phyloP scores from a whole-genome alignment of 2,797 vertebrate genomes.

The Sphenodon punctatus region DNA sequence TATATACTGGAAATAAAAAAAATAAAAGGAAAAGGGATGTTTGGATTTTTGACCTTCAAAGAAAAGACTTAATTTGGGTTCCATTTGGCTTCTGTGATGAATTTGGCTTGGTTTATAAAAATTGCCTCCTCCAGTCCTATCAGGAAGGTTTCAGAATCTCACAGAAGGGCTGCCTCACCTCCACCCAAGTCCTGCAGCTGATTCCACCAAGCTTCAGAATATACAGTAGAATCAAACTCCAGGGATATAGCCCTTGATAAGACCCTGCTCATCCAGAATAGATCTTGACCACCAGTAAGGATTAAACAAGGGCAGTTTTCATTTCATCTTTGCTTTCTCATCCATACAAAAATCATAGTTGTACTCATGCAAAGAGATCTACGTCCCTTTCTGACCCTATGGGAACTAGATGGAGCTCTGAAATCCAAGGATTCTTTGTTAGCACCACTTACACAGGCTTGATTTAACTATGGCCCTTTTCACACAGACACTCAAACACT shows the following conservation, averaged over 20 bases:
- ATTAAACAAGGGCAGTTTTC: not conserved
- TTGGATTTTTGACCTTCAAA: not conserved
- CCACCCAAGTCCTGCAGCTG: not conserved
- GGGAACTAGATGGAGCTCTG: not conserved
- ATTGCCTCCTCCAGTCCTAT: not conserved
- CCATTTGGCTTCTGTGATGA: rapidly evolving
- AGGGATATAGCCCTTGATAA: not conserved
- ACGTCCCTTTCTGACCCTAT: too few species aligned
- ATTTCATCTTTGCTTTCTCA: not conserved
- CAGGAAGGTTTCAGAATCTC: not conserved
- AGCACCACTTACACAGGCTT: not conserved
- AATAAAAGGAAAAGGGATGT: not conserved
- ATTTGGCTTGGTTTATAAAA: not conserved
- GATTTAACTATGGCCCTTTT: not conserved
- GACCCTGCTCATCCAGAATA: not conserved
- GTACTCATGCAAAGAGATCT: too few species aligned
- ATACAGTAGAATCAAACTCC: not conserved
- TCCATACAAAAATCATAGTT: not conserved
- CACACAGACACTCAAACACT: too few species aligned
- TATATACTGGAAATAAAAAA: not conserved
- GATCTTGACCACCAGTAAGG: not conserved
- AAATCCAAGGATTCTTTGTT: not conserved
- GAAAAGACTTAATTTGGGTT: not conserved
- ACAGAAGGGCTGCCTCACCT: not conserved
- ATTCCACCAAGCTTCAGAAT: not conserved